phyloP scores from a whole-genome alignment of 2,888 invertebrate species.

The Tanypteryx hageni region DNA sequence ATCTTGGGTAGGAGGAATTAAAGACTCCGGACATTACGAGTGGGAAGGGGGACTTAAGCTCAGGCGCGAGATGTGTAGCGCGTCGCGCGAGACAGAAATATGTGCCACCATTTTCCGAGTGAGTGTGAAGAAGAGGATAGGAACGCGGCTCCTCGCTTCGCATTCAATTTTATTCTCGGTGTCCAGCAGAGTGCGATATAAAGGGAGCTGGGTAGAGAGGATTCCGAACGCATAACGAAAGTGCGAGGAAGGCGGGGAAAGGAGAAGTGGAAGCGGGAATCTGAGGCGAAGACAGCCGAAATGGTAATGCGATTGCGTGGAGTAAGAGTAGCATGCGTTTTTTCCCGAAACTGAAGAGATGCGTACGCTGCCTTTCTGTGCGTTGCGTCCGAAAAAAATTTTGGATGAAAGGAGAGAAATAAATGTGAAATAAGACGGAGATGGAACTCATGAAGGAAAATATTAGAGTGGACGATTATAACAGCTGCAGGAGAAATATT shows the following conservation, averaged over 20 bases:
- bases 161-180: neutral
- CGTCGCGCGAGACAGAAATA: neutral
- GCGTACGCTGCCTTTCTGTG: too few species aligned
- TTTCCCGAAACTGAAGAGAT: too few species aligned
- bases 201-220: neutral
- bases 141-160: constrained; percentile 1
- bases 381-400: too few species aligned
- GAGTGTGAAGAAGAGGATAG: neutral
- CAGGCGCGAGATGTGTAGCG: neutral
- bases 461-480: too few species aligned
- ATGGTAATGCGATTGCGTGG: neutral
- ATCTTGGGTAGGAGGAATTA: neutral
- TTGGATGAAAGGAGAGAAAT: too few species aligned
- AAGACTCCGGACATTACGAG: neutral
- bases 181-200: neutral
- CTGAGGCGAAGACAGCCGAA: neutral
- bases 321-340: neutral
- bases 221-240: neutral
- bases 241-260: neutral
- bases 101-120: neutral
- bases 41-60: neutral
- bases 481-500: too few species aligned
- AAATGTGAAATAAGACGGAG: too few species aligned
- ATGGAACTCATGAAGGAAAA: too few species aligned
- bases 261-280: neutral